phyloP scores from a whole-genome alignment of 2,113 vertebrate genomes.

The Sebastes fasciatus region DNA sequence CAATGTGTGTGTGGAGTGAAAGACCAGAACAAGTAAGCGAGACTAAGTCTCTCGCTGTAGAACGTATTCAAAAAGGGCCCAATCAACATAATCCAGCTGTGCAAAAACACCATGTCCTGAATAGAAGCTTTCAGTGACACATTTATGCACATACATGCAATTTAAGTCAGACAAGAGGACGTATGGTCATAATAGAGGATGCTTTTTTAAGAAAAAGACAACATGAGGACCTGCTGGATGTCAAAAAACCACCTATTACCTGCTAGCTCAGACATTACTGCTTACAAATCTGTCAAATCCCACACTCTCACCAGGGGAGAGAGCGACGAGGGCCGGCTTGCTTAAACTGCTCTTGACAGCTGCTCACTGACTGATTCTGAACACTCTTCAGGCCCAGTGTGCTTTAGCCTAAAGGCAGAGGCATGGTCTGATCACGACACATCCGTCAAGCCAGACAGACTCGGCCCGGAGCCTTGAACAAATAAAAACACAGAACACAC shows the following conservation, averaged over 20 bases:
- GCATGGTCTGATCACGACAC: constrained; percentile 49
- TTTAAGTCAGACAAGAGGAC: neutral
- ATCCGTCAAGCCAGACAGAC: constrained; percentile 60
- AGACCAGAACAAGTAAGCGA: neutral
- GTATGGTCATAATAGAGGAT: neutral
- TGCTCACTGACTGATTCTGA: constrained; percentile 50
- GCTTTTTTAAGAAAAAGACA: neutral
- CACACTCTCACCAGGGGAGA: constrained; percentile 8
- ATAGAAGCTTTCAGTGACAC: neutral
- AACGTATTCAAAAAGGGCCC: constrained; percentile 26
- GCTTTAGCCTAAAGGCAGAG: constrained; percentile 57
- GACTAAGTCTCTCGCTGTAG: constrained; percentile 20
- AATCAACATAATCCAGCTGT: constrained; percentile 36
- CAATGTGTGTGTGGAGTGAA: constrained; percentile 21
- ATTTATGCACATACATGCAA: neutral
- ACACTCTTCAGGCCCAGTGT: constrained; percentile 35
- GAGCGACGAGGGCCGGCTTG: constrained; percentile 14
- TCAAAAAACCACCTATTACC: constrained; percentile 2
- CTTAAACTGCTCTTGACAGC: constrained; percentile 64
- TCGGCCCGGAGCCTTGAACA: constrained; percentile 38
- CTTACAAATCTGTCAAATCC: constrained; percentile 42
- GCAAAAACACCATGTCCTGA: constrained; percentile 14
- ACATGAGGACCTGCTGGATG: neutral
- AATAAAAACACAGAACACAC: constrained; percentile 40
- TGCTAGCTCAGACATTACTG: constrained; percentile 3